Percentiles rank a stretch among this genome's conserved stretches.
Evolutionary conservation across 2,113 vertebrate genomes (phyloP).

Genomic region (Mustela nigripes): DNA sequence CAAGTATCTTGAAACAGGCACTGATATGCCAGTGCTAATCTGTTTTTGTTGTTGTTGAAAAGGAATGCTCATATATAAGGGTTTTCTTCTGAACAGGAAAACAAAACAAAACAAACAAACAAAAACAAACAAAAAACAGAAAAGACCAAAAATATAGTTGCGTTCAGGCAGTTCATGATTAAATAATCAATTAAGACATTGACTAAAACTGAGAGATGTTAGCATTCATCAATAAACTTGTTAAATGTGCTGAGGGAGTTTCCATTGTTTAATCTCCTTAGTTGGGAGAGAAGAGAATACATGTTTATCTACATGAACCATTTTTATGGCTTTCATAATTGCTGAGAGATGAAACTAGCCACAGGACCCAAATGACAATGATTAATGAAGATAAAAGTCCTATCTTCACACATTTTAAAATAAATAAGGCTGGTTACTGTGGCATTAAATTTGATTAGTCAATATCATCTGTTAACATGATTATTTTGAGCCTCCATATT

Average conservation of each 20-base stretch:
- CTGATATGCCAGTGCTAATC: slow-evolving; percentile 62
- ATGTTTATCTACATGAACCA: slow-evolving; percentile 27
- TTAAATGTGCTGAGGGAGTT: slow-evolving; percentile 46
- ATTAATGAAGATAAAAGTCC: slow-evolving; percentile 60
- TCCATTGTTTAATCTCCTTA: slow-evolving; percentile 35
- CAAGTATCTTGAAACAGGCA: slow-evolving; percentile 62
- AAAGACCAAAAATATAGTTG: slow-evolving; percentile 18
- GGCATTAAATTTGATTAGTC: slow-evolving; percentile 72
- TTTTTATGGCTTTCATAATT: slow-evolving; percentile 72
- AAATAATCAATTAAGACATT: slow-evolving; percentile 69
- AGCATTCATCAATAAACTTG: slow-evolving; percentile 63
- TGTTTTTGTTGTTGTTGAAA: slow-evolving; percentile 60
- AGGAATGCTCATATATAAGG: slow-evolving; percentile 65
- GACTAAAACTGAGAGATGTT: slow-evolving; percentile 65
- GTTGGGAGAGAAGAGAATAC: slow-evolving; percentile 54
- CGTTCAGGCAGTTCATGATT: slow-evolving; percentile 54
- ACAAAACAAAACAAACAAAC: too few species aligned
- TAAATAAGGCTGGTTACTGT: slow-evolving; percentile 64
- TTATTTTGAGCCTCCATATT: slow-evolving; percentile 58
- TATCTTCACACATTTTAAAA: slow-evolving; percentile 53
- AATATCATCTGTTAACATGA: slow-evolving; percentile 74
- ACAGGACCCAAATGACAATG: slow-evolving; percentile 67
- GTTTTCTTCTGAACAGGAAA: slow-evolving; percentile 41
- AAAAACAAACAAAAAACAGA: background rate
- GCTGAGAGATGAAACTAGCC: slow-evolving; percentile 68